These are phyloP conservation scores for Pelodiscus sinensis DNA, from an alignment of 2,113 vertebrate genomes.

Conservation along the genomic window DNA sequence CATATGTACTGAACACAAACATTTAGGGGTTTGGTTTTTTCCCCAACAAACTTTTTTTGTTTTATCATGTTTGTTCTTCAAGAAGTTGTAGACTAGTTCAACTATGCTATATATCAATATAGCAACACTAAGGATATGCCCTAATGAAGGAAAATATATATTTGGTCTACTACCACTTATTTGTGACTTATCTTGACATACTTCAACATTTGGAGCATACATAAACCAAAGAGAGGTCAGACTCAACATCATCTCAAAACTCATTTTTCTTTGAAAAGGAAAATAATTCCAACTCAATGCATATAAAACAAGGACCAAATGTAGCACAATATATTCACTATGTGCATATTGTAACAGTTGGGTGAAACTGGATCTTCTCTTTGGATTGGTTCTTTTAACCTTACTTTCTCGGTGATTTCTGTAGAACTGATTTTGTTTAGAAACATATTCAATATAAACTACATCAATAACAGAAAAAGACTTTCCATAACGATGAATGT, in stretches of 20 bases:
- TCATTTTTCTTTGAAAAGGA: not conserved
- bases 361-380: not conserved
- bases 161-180: not conserved
- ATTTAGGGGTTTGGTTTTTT: not conserved
- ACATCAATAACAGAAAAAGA: not conserved
- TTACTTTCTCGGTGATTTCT: not conserved
- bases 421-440: not conserved
- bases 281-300: not conserved
- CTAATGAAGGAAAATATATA: not conserved
- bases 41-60: not conserved
- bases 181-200: not conserved
- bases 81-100: not conserved
- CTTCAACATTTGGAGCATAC: not conserved
- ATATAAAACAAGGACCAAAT: rapidly evolving
- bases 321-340: not conserved
- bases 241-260: not conserved
- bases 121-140: not conserved
- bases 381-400: not conserved
- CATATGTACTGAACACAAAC: not conserved
- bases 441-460: not conserved
- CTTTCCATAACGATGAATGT: not conserved
- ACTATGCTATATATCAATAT: not conserved
- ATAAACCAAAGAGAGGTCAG: not conserved
- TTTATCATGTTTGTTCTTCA: not conserved
- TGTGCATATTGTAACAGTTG: not conserved